phyloP scores from a whole-genome alignment of 2,797 vertebrate species.

The Anas bernieri region DNA sequence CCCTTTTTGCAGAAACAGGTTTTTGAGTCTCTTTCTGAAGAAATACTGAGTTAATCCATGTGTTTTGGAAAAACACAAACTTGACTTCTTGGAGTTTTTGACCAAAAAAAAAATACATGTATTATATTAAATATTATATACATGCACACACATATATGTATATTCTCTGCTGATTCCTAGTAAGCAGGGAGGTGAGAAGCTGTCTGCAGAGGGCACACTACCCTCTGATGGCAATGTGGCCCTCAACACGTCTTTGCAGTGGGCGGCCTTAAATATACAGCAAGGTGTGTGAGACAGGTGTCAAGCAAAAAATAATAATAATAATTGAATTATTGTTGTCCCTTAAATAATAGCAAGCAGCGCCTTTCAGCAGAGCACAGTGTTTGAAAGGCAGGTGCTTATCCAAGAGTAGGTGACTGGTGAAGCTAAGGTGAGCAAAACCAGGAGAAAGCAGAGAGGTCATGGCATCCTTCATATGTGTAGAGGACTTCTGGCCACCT shows the following conservation, averaged over 20 bases:
- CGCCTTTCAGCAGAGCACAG: background rate
- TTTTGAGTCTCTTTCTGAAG: background rate
- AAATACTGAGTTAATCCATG: background rate
- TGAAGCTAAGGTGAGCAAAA: background rate
- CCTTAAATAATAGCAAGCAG: background rate
- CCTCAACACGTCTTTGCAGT: background rate
- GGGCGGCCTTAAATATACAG: background rate
- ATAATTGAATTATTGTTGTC: background rate
- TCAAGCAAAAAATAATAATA: background rate
- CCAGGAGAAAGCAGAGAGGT: background rate
- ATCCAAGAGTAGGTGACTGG: background rate
- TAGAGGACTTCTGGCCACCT: background rate
- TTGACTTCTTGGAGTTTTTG: background rate
- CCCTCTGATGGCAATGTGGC: background rate
- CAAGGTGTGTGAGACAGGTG: background rate
- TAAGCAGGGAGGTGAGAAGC: background rate
- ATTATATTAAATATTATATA: too few relatives aligned
- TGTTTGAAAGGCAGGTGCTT: background rate
- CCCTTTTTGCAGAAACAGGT: accelerated
- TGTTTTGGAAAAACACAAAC: background rate
- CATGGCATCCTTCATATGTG: accelerated
- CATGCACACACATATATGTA: too few relatives aligned
- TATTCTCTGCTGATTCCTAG: background rate
- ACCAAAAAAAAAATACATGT: background rate
- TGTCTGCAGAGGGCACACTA: background rate